These are phyloP conservation scores for Sceloporus undulatus DNA, from an alignment of 2,113 vertebrate species.

Conservation along the genomic window DNA sequence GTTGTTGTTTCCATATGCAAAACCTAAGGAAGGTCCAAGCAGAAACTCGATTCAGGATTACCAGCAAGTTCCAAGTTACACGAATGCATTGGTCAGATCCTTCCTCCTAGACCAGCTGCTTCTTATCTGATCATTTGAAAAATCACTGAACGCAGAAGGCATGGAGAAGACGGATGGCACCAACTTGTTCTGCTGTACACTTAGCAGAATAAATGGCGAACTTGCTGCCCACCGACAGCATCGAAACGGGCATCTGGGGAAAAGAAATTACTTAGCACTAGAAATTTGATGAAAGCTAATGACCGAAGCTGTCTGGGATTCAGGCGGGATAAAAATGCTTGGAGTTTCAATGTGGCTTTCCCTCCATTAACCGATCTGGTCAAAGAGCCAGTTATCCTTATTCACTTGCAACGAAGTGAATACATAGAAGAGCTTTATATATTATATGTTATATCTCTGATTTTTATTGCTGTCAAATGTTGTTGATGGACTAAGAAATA, in stretches of 20 bases:
- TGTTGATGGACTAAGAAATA: no score
- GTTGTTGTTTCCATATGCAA: no score
- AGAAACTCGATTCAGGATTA: rapidly evolving
- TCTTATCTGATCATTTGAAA: background rate
- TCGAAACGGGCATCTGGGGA: background rate
- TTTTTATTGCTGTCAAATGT: no score
- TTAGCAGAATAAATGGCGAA: rapidly evolving
- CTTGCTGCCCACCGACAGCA: background rate
- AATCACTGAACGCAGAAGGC: background rate
- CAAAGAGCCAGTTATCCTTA: background rate
- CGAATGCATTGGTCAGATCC: rapidly evolving
- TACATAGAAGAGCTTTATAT: background rate
- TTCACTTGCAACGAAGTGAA: background rate
- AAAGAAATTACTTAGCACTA: background rate
- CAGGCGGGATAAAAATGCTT: background rate
- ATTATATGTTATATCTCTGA: no score
- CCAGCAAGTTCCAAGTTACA: background rate
- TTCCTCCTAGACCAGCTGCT: background rate
- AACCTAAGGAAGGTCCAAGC: background rate
- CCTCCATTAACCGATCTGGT: background rate
- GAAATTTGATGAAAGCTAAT: background rate
- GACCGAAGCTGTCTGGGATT: constrained; percentile 27
- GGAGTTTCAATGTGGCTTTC: background rate
- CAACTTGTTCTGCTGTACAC: background rate
- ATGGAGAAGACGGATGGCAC: background rate